These are phyloP conservation scores for Staurois parvus DNA, from an alignment of 2,797 vertebrate species.

Conservation along the genomic window DNA sequence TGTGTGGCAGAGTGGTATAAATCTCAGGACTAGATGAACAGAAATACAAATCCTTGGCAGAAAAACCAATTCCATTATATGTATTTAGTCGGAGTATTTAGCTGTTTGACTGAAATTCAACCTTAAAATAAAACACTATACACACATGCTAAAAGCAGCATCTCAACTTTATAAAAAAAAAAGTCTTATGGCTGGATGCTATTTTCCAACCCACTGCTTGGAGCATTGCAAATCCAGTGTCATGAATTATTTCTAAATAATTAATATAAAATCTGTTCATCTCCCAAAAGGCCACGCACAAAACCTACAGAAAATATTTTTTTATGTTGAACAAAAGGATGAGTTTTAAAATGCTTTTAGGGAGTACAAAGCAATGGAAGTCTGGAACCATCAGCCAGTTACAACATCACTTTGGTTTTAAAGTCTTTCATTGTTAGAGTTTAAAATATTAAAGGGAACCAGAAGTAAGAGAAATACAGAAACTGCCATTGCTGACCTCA, in stretches of 20 bases:
- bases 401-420: constrained; percentile 9
- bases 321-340: constrained; percentile 27
- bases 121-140: neutral
- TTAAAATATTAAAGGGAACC: no score
- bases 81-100: no score
- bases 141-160: neutral
- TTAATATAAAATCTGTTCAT: constrained; percentile 60
- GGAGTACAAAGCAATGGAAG: constrained; percentile 25
- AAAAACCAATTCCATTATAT: no score
- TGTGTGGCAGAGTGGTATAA: no score
- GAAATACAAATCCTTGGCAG: no score
- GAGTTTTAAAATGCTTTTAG: constrained; percentile 39
- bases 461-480: no score
- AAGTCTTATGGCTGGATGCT: constrained; percentile 25
- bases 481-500: no score
- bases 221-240: constrained; percentile 52
- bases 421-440: neutral
- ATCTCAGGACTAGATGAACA: no score
- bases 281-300: constrained; percentile 34
- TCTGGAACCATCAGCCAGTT: neutral
- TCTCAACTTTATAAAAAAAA: constrained; percentile 4
- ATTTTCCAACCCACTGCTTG: constrained; percentile 50
- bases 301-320: constrained; percentile 49
- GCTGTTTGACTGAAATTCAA: no score
- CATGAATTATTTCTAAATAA: constrained; percentile 61